Evolutionary conservation across 1,140 invertebrate species (phyloP).

Genomic region (Diuraphis noxia): DNA sequence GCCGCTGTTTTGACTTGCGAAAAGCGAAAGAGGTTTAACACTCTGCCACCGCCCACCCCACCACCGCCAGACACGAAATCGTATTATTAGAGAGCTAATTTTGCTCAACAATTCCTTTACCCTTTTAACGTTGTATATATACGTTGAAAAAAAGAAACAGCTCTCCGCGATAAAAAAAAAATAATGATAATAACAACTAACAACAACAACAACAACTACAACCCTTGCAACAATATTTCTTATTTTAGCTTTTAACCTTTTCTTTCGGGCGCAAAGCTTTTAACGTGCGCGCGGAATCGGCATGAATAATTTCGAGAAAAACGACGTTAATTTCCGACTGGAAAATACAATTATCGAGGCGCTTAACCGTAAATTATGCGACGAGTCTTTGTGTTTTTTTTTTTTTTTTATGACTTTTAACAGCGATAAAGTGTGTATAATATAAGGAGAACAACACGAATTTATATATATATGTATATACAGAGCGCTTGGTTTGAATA

Average conservation of each 20-base stretch:
- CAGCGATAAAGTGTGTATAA: constrained; percentile 6
- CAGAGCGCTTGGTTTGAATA: neutral
- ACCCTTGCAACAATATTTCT: constrained; percentile 30
- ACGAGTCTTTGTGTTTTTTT: constrained; percentile 38
- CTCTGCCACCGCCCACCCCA: neutral
- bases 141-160: constrained; percentile 1
- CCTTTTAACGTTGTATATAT: constrained; percentile 10
- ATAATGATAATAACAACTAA: neutral
- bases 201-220: constrained; percentile 38
- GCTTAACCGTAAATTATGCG: constrained; percentile 51
- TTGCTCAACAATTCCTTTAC: constrained; percentile 20
- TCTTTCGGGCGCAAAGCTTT: constrained; percentile 41
- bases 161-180: constrained; percentile 17
- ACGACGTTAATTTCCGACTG: constrained; percentile 50
- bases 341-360: constrained; percentile 46
- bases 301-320: constrained; percentile 37
- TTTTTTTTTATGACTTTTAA: constrained; percentile 34
- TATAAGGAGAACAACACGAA: constrained; percentile 8
- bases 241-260: constrained; percentile 50
- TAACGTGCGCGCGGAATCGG: constrained; percentile 43
- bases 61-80: neutral
- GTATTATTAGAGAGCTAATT: constrained; percentile 46
- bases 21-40: neutral
- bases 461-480: neutral
- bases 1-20: neutral